These are phyloP conservation scores for Aramus guarauna DNA, from an alignment of 2,113 vertebrate species.

Conservation along the genomic window DNA sequence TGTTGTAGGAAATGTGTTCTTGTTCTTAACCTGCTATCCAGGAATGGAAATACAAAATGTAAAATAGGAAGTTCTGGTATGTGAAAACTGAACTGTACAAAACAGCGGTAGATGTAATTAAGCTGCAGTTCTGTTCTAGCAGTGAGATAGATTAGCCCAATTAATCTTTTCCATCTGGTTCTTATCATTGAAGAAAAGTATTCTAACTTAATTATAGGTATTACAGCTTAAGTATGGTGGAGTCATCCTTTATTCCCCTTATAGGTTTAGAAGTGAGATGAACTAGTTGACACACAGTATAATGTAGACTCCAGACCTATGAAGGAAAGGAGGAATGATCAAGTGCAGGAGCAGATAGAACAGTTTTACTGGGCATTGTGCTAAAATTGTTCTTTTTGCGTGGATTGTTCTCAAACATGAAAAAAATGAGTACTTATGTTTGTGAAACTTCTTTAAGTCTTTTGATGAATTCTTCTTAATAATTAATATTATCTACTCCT, in stretches of 20 bases:
- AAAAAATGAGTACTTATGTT: background rate
- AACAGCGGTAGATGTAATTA: background rate
- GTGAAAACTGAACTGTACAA: background rate
- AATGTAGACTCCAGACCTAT: background rate
- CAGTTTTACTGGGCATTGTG: background rate
- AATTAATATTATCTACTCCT: background rate
- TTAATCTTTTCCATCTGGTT: background rate
- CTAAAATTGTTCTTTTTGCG: background rate
- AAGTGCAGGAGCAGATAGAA: background rate
- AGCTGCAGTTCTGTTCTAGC: background rate
- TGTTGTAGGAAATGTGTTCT: background rate
- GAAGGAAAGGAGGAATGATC: background rate
- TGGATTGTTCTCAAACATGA: background rate
- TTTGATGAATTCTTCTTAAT: background rate
- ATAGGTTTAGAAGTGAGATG: background rate
- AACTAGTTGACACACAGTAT: background rate
- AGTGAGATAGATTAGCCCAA: background rate
- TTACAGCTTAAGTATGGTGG: background rate
- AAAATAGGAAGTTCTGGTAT: background rate
- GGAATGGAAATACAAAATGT: background rate
- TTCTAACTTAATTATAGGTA: background rate
- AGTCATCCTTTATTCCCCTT: background rate
- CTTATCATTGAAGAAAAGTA: background rate
- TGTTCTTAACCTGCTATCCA: background rate
- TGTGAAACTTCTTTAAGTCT: background rate